These are phyloP conservation scores for Poeciliopsis retropinna DNA, from an alignment of 2,113 vertebrate genomes.

Conservation along the genomic window DNA sequence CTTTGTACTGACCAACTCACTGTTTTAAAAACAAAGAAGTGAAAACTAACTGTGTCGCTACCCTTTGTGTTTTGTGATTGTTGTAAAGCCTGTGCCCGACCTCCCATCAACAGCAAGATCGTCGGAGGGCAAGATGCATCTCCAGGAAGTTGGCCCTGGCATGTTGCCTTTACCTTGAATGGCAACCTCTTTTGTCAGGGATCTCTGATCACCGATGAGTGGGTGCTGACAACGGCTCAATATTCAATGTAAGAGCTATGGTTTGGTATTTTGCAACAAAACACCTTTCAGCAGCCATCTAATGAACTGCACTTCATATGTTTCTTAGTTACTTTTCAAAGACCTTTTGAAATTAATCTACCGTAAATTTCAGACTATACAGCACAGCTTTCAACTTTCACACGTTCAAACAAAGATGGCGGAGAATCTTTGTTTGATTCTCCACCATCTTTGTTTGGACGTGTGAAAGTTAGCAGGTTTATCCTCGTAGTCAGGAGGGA, in stretches of 20 bases:
- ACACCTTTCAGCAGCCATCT: no score
- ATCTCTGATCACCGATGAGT: constrained; percentile 28
- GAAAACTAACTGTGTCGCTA: not conserved
- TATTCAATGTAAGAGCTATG: not conserved
- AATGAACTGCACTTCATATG: no score
- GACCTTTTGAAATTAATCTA: not conserved
- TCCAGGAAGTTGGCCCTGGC: constrained; percentile 47
- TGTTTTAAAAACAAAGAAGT: not conserved
- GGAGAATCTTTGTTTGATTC: no score
- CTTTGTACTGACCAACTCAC: not conserved
- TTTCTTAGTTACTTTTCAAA: not conserved
- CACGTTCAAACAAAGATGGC: no score
- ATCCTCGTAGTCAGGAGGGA: no score
- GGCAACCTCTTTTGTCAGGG: not conserved
- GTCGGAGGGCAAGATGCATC: not conserved
- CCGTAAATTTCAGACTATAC: no score
- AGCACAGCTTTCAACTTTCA: no score
- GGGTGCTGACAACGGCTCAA: constrained; percentile 53
- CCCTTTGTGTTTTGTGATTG: not conserved
- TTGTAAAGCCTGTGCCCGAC: constrained; percentile 3
- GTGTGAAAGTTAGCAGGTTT: no score
- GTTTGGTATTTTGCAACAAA: not conserved
- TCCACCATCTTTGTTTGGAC: no score
- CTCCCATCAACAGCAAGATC: not conserved
- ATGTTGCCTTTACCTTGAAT: fast-evolving